A percentile compares a stretch with the other conserved stretches of the same genome.
phyloP scores from a whole-genome alignment of 2,888 invertebrate genomes.

The Meliscaeva auricollis region DNA sequence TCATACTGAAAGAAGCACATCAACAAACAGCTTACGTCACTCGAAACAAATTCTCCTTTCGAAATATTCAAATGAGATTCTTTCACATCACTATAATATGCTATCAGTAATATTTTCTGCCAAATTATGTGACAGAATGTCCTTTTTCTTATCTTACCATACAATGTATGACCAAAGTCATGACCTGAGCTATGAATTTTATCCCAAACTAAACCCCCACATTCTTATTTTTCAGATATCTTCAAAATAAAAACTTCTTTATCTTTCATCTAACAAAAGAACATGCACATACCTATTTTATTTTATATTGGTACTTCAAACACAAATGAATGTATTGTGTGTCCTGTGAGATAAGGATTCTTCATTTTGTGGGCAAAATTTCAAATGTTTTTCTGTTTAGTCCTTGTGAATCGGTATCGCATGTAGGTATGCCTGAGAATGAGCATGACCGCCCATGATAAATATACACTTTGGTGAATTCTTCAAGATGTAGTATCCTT shows the following conservation, averaged over 20 bases:
- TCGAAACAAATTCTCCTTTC: background rate
- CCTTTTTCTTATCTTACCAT: constrained; percentile 37
- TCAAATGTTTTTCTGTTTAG: constrained; percentile 17
- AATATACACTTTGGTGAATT: constrained; percentile 21
- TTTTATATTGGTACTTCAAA: constrained; percentile 2
- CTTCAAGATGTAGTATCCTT: constrained; percentile 11
- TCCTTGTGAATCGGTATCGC: background rate
- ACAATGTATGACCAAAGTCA: constrained; percentile 45
- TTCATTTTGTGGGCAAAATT: constrained; percentile 24
- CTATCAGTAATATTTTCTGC: constrained; percentile 19
- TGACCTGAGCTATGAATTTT: constrained; percentile 58
- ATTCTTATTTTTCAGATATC: background rate
- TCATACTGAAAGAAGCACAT: too few relatives aligned
- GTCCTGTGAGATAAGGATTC: background rate
- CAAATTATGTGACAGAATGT: constrained; percentile 47
- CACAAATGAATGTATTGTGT: constrained; percentile 7
- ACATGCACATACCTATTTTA: constrained; percentile 25
- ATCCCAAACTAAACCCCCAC: background rate
- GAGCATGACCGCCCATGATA: constrained; percentile 9
- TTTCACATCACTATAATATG: background rate
- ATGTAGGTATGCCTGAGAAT: background rate
- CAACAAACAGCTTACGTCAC: constrained; percentile 3
- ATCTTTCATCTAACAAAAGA: constrained; percentile 21
- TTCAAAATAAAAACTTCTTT: background rate
- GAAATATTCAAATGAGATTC: constrained; percentile 3